Base-by-base conservation (phyloP, 2,113 vertebrate genomes). In the Etheostoma cragini region DNA sequence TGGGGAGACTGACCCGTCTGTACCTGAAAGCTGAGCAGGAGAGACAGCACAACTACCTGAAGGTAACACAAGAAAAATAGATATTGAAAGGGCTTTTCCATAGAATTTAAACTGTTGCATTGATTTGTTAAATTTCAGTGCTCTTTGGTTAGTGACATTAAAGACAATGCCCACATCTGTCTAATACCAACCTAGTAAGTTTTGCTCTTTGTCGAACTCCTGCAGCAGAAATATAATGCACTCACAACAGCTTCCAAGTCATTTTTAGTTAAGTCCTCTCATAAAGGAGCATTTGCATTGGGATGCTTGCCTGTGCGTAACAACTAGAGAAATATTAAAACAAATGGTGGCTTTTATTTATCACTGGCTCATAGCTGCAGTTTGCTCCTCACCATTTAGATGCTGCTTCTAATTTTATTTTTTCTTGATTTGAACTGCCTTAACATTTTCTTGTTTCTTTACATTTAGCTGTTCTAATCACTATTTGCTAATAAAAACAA, bases 21-120 rank as follows among this genome's bases (percentile, higher is more conserved):
- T 99, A 99, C 88, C 89, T 99, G 78, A 99, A 99, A 89, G 98
- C 98, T 24, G 98, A 99, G 90, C 98, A 99, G 91, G 98, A 99
- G 76, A 95, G 98, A 26, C 98, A 99, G 92, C 98, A 99, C 93
- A 99, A 99, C 89, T 99, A 99, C 91, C 93, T 99, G 89, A 99
- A 99, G 97, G 98, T 99, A 89, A 75, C 12, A 35, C 6, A 58
- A 16, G 0, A 6, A 33, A 46, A 30, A 33, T 11, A 63, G n/a
- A 46, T 24, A 5, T 1, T 22, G 3, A 50, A 15, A 67, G 8
- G 6, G 22, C 6, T 17, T 52, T 58, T 66, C 3, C 6, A 19
- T 24, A 22, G 0, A 21, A 26, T 8, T 38, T 21, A 21, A 42
- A 38, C 19, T 8, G 0, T 46, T 46, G 22, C 0, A 1, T 42